These are phyloP conservation scores for Alcis repandata DNA, from an alignment of 2,888 invertebrate species.

Conservation along the genomic window DNA sequence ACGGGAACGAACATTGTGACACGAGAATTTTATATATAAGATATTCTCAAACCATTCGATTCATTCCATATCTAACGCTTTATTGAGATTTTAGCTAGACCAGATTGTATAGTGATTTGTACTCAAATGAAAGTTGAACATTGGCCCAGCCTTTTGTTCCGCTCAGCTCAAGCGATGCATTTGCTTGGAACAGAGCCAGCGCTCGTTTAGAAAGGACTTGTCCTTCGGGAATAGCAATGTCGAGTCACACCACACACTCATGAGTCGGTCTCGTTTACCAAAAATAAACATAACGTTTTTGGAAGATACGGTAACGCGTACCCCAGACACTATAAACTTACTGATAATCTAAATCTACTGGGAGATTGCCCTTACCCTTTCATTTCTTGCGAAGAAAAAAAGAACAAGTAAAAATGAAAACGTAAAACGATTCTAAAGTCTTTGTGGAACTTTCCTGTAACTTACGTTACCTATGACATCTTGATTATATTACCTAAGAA, in stretches of 20 bases:
- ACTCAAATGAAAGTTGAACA: constrained; percentile 19
- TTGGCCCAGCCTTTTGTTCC: constrained; percentile 27
- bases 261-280: neutral
- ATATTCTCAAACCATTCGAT: too few relatives aligned
- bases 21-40: too few relatives aligned
- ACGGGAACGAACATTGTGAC: too few relatives aligned
- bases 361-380: too few relatives aligned
- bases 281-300: neutral
- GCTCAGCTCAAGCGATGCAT: constrained; percentile 25
- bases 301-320: neutral
- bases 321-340: neutral
- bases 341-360: neutral
- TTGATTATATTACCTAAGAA: neutral
- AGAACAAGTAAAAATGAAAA: too few relatives aligned
- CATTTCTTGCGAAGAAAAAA: too few relatives aligned
- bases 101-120: constrained; percentile 8
- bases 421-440: too few relatives aligned
- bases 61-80: neutral
- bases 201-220: constrained; percentile 28
- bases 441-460: too few relatives aligned
- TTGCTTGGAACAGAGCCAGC: constrained; percentile 31
- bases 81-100: neutral
- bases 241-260: constrained; percentile 20
- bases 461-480: neutral
- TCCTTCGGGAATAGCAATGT: constrained; percentile 36